Conservation (phyloP, 2,113 vertebrate species). For the Callocephalon fimbriatum region DNA sequence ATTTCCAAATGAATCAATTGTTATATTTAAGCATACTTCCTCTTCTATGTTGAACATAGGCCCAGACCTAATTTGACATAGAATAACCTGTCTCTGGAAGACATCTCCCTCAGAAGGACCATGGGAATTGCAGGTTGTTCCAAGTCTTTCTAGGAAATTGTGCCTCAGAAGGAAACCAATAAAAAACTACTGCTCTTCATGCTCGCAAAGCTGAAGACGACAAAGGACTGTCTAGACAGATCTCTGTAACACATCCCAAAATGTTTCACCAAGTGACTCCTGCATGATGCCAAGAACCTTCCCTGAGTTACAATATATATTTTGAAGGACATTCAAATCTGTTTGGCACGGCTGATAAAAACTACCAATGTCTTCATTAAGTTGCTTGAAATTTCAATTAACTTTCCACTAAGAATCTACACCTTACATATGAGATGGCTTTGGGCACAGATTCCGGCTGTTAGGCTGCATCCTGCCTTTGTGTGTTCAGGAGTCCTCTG, state of each 20-base stretch:
- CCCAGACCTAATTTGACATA: not conserved
- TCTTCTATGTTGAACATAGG: not conserved
- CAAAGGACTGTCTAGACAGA: not conserved
- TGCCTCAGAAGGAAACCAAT: not conserved
- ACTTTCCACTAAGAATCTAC: not conserved
- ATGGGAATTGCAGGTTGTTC: slow-evolving; percentile 1
- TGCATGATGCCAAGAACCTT: not conserved
- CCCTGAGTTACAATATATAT: not conserved
- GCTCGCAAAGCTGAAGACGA: not conserved
- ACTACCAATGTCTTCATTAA: not conserved
- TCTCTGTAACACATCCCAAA: not conserved
- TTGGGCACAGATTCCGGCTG: not conserved
- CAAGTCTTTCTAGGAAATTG: slow-evolving; percentile 48
- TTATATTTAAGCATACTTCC: slow-evolving; percentile 43
- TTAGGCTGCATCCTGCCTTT: not conserved
- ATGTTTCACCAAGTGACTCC: not conserved
- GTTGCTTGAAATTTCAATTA: not conserved
- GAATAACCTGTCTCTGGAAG: not conserved
- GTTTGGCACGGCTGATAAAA: not conserved
- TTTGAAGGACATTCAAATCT: not conserved
- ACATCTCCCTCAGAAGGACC: not conserved
- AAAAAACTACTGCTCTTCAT: not conserved
- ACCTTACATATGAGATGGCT: not conserved
- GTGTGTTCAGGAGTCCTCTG: not conserved
- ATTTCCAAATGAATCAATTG: slow-evolving; percentile 23